Evolutionary conservation across 2,888 invertebrate genomes (phyloP).

Genomic region (Polyploca ridens): DNA sequence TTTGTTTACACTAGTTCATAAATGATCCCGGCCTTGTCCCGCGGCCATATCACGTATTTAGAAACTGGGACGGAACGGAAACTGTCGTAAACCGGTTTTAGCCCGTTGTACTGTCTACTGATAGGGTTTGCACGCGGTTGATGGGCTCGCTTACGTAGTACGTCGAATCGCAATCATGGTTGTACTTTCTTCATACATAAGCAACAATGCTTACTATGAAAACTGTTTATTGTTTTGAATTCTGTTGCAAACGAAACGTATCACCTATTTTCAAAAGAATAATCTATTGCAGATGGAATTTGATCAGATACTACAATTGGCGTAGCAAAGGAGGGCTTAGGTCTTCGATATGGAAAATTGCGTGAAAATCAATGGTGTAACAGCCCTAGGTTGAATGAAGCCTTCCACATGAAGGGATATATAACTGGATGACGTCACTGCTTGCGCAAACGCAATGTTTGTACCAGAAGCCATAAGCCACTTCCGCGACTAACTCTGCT

Average conservation of each 20-base stretch:
- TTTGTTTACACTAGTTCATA: not conserved
- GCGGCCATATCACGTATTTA: not conserved
- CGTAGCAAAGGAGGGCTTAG: too few species aligned
- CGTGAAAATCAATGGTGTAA: too few species aligned
- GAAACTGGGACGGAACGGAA: constrained; percentile 1
- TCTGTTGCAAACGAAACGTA: too few species aligned
- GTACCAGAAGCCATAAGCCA: not conserved
- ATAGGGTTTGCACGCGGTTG: not conserved
- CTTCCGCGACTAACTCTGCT: not conserved
- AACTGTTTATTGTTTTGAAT: too few species aligned
- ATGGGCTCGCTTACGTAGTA: not conserved
- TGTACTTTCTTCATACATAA: too few species aligned
- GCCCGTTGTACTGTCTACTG: not conserved
- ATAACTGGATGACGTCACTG: not conserved
- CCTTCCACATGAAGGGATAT: not conserved
- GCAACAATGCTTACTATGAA: too few species aligned
- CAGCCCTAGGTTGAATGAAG: not conserved
- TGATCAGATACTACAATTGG: too few species aligned
- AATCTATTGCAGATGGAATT: too few species aligned
- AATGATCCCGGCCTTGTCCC: constrained; percentile 1
- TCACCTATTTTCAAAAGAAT: too few species aligned
- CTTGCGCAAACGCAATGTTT: not conserved
- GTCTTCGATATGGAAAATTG: too few species aligned
- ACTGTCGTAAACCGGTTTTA: constrained; percentile 5
- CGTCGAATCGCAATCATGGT: too few species aligned